These are phyloP conservation scores for Botrylloides violaceus DNA, from an alignment of 23 tunicate species.

Conservation along the genomic window DNA sequence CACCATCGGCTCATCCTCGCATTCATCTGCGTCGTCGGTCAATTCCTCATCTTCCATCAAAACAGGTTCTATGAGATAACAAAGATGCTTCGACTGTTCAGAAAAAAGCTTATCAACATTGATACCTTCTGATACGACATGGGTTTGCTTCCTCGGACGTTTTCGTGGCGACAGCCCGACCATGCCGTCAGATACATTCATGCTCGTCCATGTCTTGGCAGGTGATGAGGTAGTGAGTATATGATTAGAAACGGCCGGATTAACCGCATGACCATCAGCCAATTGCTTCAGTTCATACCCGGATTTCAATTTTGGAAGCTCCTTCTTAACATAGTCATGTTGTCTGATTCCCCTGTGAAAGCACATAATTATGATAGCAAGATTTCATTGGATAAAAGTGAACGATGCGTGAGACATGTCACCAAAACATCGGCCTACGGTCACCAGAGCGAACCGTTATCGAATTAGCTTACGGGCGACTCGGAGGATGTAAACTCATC, in stretches of 20 bases:
- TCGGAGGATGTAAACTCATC: no score
- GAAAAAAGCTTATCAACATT: neutral
- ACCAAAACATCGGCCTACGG: no score
- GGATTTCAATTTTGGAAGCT: constrained; percentile 23
- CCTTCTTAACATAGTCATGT: constrained; percentile 32
- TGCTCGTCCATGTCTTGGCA: neutral
- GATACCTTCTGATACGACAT: constrained; percentile 67
- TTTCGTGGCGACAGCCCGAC: constrained; percentile 73
- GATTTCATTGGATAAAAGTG: no score
- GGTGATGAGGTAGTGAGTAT: neutral
- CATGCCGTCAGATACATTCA: neutral
- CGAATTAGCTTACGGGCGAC: no score
- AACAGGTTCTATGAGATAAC: neutral
- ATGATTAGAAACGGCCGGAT: constrained; percentile 6
- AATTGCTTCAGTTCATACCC: neutral
- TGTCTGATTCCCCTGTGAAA: neutral
- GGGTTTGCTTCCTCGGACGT: constrained; percentile 89
- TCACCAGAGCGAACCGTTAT: no score
- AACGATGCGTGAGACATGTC: no score
- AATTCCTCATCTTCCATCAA: constrained; percentile 65
- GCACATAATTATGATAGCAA: no score
- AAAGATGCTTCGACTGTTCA: neutral
- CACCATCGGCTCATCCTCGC: constrained; percentile 47
- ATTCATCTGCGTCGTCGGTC: constrained; percentile 90
- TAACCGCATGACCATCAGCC: neutral